Conservation (phyloP, 30 jellyfish, hydroid and myxozoan species). For the Cassiopea andromeda region DNA sequence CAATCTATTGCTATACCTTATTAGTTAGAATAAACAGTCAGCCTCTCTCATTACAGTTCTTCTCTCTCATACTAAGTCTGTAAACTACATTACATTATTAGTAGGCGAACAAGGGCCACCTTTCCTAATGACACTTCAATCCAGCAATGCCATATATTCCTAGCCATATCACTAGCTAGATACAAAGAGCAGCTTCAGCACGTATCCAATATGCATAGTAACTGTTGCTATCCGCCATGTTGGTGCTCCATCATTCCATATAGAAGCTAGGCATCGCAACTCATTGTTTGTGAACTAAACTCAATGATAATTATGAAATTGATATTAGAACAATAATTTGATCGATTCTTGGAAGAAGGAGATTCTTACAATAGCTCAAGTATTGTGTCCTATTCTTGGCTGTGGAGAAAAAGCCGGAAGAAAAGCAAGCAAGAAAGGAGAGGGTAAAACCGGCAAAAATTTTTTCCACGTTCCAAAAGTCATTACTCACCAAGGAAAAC, state of each 20-base stretch:
- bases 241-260: constrained; percentile 15
- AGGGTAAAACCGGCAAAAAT: not conserved
- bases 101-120: no score
- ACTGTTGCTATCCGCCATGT: constrained; percentile 36
- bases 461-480: not conserved
- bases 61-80: no score
- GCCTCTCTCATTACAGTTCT: no score
- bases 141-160: no score
- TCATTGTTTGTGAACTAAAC: not conserved
- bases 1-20: no score
- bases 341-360: not conserved
- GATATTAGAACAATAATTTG: not conserved
- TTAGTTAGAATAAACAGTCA: no score
- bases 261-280: constrained; percentile 17
- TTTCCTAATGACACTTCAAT: no score
- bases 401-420: constrained; percentile 25
- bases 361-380: not conserved
- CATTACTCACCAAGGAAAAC: not conserved
- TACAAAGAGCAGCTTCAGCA: constrained; percentile 4
- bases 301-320: not conserved
- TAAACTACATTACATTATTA: no score
- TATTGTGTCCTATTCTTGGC: constrained; percentile 20
- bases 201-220: constrained; percentile 20
- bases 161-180: no score
- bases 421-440: constrained; percentile 1